These are phyloP conservation scores for Engraulis encrasicolus DNA, from an alignment of 2,113 vertebrate species.

Conservation along the genomic window DNA sequence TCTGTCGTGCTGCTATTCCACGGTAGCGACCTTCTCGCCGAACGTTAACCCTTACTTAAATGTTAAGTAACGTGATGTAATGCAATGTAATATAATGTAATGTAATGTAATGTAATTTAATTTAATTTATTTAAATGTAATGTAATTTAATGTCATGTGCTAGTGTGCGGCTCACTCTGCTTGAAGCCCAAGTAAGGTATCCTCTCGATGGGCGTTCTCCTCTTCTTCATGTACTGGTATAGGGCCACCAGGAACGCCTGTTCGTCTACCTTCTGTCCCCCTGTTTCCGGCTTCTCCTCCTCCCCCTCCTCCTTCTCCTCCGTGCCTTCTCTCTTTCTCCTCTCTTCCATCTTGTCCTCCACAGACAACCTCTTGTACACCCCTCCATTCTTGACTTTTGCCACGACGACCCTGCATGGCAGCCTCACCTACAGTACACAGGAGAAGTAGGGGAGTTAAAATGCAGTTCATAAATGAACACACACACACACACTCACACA, in stretches of 20 bases:
- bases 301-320: slow-evolving; percentile 65
- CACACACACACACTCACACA: not conserved
- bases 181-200: slow-evolving; percentile 98
- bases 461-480: not conserved
- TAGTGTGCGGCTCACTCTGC: slow-evolving; percentile 86
- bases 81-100: too few species aligned
- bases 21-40: too few species aligned
- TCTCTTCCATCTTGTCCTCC: not conserved
- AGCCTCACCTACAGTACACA: not conserved
- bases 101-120: too few species aligned
- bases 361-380: not conserved
- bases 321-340: slow-evolving; percentile 28
- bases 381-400: not conserved
- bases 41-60: too few species aligned
- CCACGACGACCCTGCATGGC: not conserved
- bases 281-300: slow-evolving; percentile 35
- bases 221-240: slow-evolving; percentile 93
- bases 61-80: too few species aligned
- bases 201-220: slow-evolving; percentile 94
- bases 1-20: too few species aligned
- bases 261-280: not conserved
- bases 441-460: not conserved
- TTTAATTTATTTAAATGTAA: too few species aligned
- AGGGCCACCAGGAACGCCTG: not conserved
- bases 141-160: not conserved